These are phyloP conservation scores for Rotaria socialis DNA, from an alignment of 2,888 invertebrate species.

Conservation along the genomic window DNA sequence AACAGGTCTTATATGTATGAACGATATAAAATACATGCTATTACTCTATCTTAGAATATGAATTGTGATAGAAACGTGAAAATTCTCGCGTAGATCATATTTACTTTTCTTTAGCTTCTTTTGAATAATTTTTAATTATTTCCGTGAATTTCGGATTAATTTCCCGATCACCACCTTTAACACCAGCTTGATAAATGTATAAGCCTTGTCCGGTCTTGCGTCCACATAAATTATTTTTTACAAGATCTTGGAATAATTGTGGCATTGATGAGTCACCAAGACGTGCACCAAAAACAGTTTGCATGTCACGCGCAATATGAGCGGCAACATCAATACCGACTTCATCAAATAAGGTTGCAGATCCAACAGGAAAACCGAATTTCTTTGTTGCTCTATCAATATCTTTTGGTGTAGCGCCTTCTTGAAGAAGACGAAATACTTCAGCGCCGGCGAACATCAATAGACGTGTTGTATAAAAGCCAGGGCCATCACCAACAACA, in stretches of 20 bases:
- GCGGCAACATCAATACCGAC: slow-evolving; percentile 74
- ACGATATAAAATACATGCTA: too few species aligned
- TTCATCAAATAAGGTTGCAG: slow-evolving; percentile 90
- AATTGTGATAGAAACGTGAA: too few species aligned
- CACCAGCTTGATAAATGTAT: slow-evolving; percentile 70
- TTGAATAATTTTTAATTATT: not conserved
- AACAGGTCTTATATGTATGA: too few species aligned
- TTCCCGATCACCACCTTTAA: slow-evolving; percentile 64
- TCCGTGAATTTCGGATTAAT: not conserved
- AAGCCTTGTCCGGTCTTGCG: slow-evolving; percentile 92
- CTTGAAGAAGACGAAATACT: slow-evolving; percentile 73
- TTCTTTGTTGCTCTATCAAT: slow-evolving; percentile 77
- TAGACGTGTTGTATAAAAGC: slow-evolving; percentile 96
- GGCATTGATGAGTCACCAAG: slow-evolving; percentile 69
- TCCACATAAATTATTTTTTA: slow-evolving; percentile 81
- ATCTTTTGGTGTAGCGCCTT: slow-evolving; percentile 83
- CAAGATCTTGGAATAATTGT: slow-evolving; percentile 77
- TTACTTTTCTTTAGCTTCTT: not conserved
- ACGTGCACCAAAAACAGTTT: slow-evolving; percentile 78
- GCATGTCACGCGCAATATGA: slow-evolving; percentile 83
- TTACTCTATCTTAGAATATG: too few species aligned
- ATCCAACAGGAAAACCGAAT: slow-evolving; percentile 96
- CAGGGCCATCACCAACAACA: slow-evolving; percentile 94
- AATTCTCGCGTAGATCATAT: not conserved
- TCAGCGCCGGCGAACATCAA: slow-evolving; percentile 88